Evolutionary conservation across 2,797 vertebrate genomes (phyloP), one percentile per base, ranked within the genome.

Genomic region (Microctenopoma lineatum): DNA sequence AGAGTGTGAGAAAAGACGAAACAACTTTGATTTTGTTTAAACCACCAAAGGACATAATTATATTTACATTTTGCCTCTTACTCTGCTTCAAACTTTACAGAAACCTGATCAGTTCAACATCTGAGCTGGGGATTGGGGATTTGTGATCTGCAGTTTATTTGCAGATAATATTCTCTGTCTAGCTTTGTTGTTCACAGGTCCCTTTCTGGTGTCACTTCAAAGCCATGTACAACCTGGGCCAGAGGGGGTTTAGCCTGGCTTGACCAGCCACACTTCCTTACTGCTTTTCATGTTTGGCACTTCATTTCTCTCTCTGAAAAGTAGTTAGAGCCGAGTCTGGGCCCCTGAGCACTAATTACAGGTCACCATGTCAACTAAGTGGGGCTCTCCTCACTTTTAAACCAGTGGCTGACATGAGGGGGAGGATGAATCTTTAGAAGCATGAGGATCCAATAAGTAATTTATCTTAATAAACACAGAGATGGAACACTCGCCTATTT

Each of bases 121-220:
- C 55, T 71, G 61, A 48, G 56, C 51, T 54, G 15, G 29, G 47
- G 74, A 62, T 61, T 75, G 58, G 26, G 34, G 70, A 75, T 78
- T 80, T 77, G 65, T 67, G 73, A 55, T 76, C 53, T 61, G 26
- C 12, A 36, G 38, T 25, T 39, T 47, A 79, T 69, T 69, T 67
- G 50, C 62, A 64, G 71, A 66, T 84, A 82, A 83, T 73, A 52
- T 64, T 81, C 59, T 72, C 44, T 41, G 44, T 68, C 59, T 62
- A 34, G 59, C 88, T 91, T 88, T 90, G 81, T 89, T 85, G 76
- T 88, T 62, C 68, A 54, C 58, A 60, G 84, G 80, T 79, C 60
- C 41, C 21, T 68, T 80, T 91, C 80, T 85, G 59, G 78, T 84
- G 84, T 87, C 80, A 86, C 90, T 90, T 93, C 91, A 93, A 92